Evolutionary conservation across 2,888 invertebrate genomes (phyloP).

Genomic region (Opisthograptis luteolata): DNA sequence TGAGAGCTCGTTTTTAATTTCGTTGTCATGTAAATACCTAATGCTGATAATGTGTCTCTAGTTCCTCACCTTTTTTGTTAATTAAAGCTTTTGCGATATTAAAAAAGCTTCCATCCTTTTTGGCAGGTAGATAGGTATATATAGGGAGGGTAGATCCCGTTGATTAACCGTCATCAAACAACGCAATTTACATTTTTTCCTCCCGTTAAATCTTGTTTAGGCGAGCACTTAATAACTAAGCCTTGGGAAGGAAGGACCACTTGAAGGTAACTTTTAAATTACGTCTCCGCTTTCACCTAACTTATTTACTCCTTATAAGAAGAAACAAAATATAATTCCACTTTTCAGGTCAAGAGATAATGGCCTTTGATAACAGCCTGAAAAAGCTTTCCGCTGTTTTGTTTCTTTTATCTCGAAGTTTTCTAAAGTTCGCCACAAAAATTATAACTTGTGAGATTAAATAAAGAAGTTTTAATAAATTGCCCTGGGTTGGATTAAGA

Average conservation of each 20-base stretch:
- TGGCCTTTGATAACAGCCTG: conserved; percentile 81
- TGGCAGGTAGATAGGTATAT: conserved; percentile 29
- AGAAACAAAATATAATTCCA: conserved; percentile 82
- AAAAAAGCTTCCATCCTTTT: conserved; percentile 33
- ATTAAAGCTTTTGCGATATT: conserved; percentile 52
- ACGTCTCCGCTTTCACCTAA: conserved; percentile 72
- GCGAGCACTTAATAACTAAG: conserved; percentile 57
- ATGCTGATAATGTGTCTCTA: conserved; percentile 68
- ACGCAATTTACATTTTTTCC: conserved; percentile 50
- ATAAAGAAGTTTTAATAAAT: conserved; percentile 81
- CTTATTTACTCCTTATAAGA: conserved; percentile 80
- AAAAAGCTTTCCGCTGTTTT: conserved; percentile 84
- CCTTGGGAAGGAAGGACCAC: conserved; percentile 58
- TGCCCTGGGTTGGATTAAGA: conserved; percentile 70
- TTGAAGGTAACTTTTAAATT: conserved; percentile 76
- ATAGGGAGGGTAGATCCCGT: conserved; percentile 26
- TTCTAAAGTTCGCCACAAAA: conserved; percentile 77
- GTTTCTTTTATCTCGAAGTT: conserved; percentile 80
- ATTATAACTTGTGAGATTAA: conserved; percentile 81
- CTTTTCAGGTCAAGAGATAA: conserved; percentile 82
- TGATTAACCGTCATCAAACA: conserved; percentile 51
- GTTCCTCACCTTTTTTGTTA: conserved; percentile 54
- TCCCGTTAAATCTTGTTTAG: conserved; percentile 59
- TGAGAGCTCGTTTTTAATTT: conserved; percentile 80
- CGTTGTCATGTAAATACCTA: conserved; percentile 70